A percentile compares a stretch with the other conserved stretches of the same genome.
Evolutionary conservation across 1,140 invertebrate genomes (phyloP).

Genomic region (Pogonomyrmex californicus): DNA sequence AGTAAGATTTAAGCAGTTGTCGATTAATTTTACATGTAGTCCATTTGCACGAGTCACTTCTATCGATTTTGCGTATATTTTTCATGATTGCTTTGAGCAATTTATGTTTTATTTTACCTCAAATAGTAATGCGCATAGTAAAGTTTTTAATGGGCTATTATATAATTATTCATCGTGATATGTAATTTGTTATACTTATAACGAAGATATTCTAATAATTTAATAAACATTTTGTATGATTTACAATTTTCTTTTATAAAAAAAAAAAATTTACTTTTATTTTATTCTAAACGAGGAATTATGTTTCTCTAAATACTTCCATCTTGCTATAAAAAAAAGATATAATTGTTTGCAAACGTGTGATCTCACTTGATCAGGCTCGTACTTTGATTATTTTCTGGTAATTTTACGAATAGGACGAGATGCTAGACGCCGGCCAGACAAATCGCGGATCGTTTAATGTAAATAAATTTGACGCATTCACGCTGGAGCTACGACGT

Average conservation of each 20-base stretch:
- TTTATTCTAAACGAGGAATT: not conserved
- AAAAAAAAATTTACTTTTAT: not conserved
- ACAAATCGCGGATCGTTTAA: slow-evolving; percentile 67
- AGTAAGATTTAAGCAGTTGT: not conserved
- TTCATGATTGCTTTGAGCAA: slow-evolving; percentile 4
- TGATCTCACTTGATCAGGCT: slow-evolving; percentile 42
- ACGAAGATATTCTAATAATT: not conserved
- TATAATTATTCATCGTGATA: not conserved
- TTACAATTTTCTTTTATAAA: not conserved
- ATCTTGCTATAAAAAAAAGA: slow-evolving; percentile 55
- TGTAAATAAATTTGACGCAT: slow-evolving; percentile 71
- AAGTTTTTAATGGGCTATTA: not conserved
- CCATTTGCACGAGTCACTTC: not conserved
- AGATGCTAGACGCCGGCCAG: slow-evolving; percentile 69
- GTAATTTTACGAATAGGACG: slow-evolving; percentile 73
- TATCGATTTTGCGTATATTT: slow-evolving; percentile 25
- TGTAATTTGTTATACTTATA: not conserved
- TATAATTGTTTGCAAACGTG: slow-evolving; percentile 60
- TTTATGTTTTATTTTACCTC: slow-evolving; percentile 37
- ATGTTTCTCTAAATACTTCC: slow-evolving; percentile 14
- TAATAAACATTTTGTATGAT: not conserved
- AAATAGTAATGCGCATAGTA: not conserved
- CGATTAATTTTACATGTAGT: slow-evolving; percentile 40
- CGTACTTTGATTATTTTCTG: slow-evolving; percentile 64
- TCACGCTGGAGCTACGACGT: slow-evolving; percentile 63